Evolutionary conservation across 2,113 vertebrate species (phyloP), one percentile per base, ranked within the genome.

Genomic region (Podarcis cretensis): DNA sequence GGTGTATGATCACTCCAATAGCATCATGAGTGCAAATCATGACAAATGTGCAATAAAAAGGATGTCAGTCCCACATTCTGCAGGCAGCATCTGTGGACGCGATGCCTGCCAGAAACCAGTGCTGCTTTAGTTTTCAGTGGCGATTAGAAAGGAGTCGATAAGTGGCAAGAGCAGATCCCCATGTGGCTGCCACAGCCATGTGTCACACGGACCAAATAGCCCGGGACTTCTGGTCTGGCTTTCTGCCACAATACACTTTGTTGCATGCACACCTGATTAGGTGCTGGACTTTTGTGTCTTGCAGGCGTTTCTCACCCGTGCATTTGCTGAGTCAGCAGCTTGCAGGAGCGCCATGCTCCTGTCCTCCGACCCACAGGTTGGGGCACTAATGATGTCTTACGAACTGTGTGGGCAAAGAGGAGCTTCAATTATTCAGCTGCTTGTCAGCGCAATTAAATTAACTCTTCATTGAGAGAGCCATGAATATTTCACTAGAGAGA

Each of bases 361-460:
- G 25, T 30, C 30, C 73, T 16, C 27, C 77, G 6, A n/a, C 73
- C 83, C 68, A 14, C 69, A 21, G 37, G 54, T 27, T 10, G 13
- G 63, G 77, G 90, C 0, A 2, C 90, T 94, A 93, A 95, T 89
- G 90, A 93, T 86, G 92, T 89, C 93, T 92, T 73, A 25, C 83
- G 16, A 86, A 40, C 91, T 84, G 81, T 75, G 57, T 88, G 93
- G 0, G 0, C 40, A 88, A 93, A 84, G 88, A 83, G 71, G 73
- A 82, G 48, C 0, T 1, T 96, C 89, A 96, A 95, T 96, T 94
- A 96, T 95, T 95, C 92, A 96, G 92, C 85, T 91, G 77, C 91
- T 94, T 93, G 93, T 95, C 92, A 93, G 80, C 75, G 77, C 94
- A 96, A 96, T 96, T 95, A 94, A 95, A 95, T 94, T 93, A 95